Evolutionary conservation across 2,113 vertebrate species (phyloP), one percentile per base, ranked within the genome.

Genomic region (Planiliza haematocheilus): DNA sequence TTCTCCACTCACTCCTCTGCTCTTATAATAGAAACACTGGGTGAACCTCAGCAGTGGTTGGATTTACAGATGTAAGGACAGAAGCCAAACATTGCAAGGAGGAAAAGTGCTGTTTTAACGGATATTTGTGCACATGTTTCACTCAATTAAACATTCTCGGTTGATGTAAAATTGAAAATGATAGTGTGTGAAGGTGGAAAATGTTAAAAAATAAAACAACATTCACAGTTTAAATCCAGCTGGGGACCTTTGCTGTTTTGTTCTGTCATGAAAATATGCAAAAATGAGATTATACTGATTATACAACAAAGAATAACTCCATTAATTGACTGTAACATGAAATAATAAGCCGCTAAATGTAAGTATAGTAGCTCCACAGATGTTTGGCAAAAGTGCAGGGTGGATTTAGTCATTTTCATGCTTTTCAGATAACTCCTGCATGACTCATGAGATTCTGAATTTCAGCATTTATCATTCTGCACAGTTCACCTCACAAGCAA

Each of bases 11-110:
- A 41, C 4, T 49, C 42, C 16, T 70, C 66, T 14, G 51, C 55
- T 56, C 58, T 65, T 8, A n/a, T 11, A 69, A 78, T 70, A 69
- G 66, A 53, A 63, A 65, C 67, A 38, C n/a, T 11, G 52, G 37
- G 36, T n/a, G 14, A 74, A 58, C 55, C 13, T 1, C 38, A 55
- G 2, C 36, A 10, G 14, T 1, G 4, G 16, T 12, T 64, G 55
- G 34, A 74, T 57, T 48, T 51, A 34, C 48, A n/a, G 60, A 9
- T 49, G 5, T 16, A n/a, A n/a, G n/a, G n/a, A n/a, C n/a, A n/a
- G 24, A 30, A 30, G 24, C 24, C 24, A 30, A 30, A 30, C 24
- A 5, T 30, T 30, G 24, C 24, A 2, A n/a, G n/a, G n/a, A n/a
- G n/a, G n/a, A 5, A 30, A 30, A 30, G 24, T 30, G 24, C 24